Conservation (phyloP, 2,797 vertebrate genomes). For the Scomberomorus guttatus region DNA sequence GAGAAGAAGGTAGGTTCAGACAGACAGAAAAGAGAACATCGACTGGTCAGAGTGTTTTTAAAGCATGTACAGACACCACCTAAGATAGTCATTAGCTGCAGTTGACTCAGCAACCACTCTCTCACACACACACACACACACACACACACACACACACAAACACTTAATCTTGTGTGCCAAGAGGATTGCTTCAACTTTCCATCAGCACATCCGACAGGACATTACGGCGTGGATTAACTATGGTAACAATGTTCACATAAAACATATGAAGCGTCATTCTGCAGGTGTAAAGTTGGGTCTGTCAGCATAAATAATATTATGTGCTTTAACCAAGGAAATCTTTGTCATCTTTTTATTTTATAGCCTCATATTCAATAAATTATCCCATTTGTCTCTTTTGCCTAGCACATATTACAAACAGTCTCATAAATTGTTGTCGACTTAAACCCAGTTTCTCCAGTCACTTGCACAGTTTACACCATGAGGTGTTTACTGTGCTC, state of each 20-base stretch:
- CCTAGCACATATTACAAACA: fast-evolving
- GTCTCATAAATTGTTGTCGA: neutral
- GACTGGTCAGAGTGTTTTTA: neutral
- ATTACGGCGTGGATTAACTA: conserved; percentile 53
- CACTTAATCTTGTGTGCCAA: conserved; percentile 42
- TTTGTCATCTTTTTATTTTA: no score
- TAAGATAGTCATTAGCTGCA: conserved; percentile 33
- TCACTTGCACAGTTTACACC: conserved; percentile 11
- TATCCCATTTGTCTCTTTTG: no score
- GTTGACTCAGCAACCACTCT: conserved; percentile 38
- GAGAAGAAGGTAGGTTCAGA: neutral
- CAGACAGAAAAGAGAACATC: neutral
- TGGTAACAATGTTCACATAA: conserved; percentile 32
- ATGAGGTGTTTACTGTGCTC: conserved; percentile 18
- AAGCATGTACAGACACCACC: conserved; percentile 20
- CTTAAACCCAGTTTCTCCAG: conserved; percentile 8
- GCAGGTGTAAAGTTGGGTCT: no score
- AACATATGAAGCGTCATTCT: neutral
- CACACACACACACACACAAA: conserved; percentile 41
- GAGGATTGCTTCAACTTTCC: conserved; percentile 63
- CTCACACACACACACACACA: conserved; percentile 30
- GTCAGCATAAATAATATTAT: no score
- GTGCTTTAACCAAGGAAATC: no score
- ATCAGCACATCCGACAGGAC: conserved; percentile 55
- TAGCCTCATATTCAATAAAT: no score